Conservation (phyloP, 2,888 invertebrate genomes). For the Mimas tiliae region DNA sequence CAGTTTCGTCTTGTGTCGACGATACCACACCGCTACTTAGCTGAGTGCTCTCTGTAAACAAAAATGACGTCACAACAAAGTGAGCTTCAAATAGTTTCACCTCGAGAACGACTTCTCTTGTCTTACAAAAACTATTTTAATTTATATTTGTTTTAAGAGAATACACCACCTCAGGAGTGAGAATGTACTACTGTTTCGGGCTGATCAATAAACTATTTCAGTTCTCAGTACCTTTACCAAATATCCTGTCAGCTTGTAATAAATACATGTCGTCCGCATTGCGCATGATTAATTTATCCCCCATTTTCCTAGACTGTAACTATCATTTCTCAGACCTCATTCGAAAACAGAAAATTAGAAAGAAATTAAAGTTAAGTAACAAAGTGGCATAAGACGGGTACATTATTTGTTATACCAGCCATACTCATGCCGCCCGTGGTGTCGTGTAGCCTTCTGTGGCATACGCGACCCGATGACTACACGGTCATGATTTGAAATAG, state of each 20-base stretch:
- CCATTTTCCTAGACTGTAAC: neutral
- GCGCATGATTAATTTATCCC: neutral
- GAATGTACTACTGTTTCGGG: neutral
- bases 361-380: neutral
- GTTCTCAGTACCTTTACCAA: too few relatives aligned
- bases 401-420: conserved; percentile 7
- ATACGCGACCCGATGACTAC: neutral
- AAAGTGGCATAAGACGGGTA: too few relatives aligned
- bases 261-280: neutral
- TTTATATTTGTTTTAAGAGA: conserved; percentile 4
- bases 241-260: too few relatives aligned
- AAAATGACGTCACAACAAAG: conserved; percentile 10
- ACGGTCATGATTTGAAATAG: too few relatives aligned
- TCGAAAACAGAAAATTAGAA: neutral
- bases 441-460: neutral
- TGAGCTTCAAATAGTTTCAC: neutral
- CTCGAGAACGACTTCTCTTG: neutral
- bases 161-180: conserved; percentile 7
- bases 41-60: conserved; percentile 54
- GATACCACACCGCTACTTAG: conserved; percentile 72
- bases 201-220: neutral
- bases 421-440: neutral
- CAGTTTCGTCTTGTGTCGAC: conserved; percentile 70
- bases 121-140: neutral
- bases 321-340: neutral